These are phyloP conservation scores for Yoshiicerus persimilis DNA, from an alignment of 1,140 invertebrate genomes.

Conservation along the genomic window DNA sequence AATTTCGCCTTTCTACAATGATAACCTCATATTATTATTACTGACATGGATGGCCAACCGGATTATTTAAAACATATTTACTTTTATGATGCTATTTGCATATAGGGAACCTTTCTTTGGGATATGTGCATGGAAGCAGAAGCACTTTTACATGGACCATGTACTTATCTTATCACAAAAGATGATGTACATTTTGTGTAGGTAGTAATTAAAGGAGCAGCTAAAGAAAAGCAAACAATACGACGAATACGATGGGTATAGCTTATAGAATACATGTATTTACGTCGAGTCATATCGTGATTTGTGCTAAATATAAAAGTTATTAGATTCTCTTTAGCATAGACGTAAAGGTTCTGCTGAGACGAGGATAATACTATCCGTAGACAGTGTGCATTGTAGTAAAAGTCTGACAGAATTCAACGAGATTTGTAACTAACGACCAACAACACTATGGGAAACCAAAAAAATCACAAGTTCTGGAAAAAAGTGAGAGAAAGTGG, in stretches of 20 bases:
- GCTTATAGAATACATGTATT: background rate
- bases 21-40: no score
- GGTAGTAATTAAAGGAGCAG: background rate
- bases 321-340: background rate
- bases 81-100: no score
- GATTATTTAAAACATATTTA: no score
- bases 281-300: no score
- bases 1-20: background rate
- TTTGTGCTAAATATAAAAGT: no score
- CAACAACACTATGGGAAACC: background rate
- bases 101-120: no score
- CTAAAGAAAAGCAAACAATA: background rate
- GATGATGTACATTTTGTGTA: no score
- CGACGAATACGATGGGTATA: background rate
- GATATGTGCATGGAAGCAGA: background rate
- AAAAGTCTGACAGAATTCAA: background rate
- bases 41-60: no score
- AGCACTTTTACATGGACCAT: no score
- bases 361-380: background rate
- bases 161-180: no score
- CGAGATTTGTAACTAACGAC: background rate
- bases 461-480: background rate
- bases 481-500: background rate
- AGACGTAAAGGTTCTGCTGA: background rate
- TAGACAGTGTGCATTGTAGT: background rate